phyloP scores from a whole-genome alignment of 2,797 vertebrate genomes.

The Myotis myotis region DNA sequence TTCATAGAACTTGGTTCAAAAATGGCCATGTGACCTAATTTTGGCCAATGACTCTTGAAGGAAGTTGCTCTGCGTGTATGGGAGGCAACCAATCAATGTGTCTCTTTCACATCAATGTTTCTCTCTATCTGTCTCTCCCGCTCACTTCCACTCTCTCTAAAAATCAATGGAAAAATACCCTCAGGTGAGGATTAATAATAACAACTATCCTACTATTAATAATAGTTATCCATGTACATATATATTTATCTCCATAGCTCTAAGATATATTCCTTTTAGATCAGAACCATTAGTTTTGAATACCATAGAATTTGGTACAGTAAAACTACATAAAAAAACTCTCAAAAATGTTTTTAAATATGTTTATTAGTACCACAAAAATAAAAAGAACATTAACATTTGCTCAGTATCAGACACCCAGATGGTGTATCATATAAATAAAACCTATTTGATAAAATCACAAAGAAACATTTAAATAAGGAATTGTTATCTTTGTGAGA shows the following conservation, averaged over 20 bases:
- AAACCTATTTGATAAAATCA: conserved; percentile 42
- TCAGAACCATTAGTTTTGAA: conserved; percentile 10
- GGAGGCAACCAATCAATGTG: too few species aligned
- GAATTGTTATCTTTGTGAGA: conserved; percentile 8
- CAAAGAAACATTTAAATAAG: conserved; percentile 31
- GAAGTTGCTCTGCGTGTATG: too few species aligned
- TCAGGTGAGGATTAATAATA: too few species aligned
- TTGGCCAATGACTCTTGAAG: background rate
- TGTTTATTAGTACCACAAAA: conserved; percentile 37
- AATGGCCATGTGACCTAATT: background rate
- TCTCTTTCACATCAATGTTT: too few species aligned
- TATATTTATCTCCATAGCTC: background rate
- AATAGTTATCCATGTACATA: background rate
- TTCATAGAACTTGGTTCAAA: background rate
- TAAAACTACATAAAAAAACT: conserved; percentile 20
- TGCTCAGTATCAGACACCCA: conserved; percentile 2
- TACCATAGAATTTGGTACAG: background rate
- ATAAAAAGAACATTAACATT: conserved; percentile 51
- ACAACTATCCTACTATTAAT: background rate
- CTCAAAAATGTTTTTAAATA: conserved; percentile 27
- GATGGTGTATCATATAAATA: conserved; percentile 32
- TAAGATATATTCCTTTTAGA: conserved; percentile 16
- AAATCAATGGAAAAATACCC: too few species aligned
- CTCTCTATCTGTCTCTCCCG: too few species aligned
- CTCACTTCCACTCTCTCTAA: too few species aligned